Percentiles rank a stretch among this genome's conserved stretches.
phyloP scores from a whole-genome alignment of 1,140 invertebrate genomes.

The Trachelipus rathkii region DNA sequence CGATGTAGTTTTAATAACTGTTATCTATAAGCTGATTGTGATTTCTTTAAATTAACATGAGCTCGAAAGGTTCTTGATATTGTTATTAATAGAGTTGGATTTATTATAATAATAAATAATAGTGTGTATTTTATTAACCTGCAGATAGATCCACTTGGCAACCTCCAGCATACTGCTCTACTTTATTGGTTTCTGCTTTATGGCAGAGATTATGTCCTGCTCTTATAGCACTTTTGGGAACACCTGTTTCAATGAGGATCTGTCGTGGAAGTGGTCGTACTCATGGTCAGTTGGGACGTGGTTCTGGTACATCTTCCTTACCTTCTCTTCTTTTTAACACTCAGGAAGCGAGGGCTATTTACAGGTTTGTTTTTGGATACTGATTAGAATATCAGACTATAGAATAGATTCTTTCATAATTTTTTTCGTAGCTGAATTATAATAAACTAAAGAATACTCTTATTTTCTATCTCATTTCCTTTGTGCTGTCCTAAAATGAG shows the following conservation, averaged over 20 bases:
- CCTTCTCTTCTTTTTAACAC: constrained; percentile 68
- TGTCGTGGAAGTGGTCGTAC: constrained; percentile 45
- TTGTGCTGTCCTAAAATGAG: no score
- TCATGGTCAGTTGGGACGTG: constrained; percentile 56
- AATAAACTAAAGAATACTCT: no score
- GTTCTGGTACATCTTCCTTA: constrained; percentile 64
- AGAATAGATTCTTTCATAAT: no score
- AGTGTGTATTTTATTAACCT: background rate
- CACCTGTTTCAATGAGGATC: constrained; percentile 63
- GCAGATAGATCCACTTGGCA: background rate
- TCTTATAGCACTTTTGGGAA: constrained; percentile 77
- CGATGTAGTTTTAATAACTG: no score
- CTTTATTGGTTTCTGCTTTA: no score
- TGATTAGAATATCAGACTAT: background rate
- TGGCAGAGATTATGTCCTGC: constrained; percentile 84
- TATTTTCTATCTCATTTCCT: no score
- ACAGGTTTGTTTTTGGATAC: constrained; percentile 60
- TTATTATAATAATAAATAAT: no score
- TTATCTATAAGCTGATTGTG: no score
- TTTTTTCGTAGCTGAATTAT: no score
- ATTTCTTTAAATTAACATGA: no score
- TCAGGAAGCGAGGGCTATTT: constrained; percentile 76
- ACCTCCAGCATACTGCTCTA: constrained; percentile 60
- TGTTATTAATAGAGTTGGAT: background rate
- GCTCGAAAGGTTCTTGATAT: no score